Conservation (phyloP, 2,113 vertebrate genomes). For the Crotophaga sulcirostris region DNA sequence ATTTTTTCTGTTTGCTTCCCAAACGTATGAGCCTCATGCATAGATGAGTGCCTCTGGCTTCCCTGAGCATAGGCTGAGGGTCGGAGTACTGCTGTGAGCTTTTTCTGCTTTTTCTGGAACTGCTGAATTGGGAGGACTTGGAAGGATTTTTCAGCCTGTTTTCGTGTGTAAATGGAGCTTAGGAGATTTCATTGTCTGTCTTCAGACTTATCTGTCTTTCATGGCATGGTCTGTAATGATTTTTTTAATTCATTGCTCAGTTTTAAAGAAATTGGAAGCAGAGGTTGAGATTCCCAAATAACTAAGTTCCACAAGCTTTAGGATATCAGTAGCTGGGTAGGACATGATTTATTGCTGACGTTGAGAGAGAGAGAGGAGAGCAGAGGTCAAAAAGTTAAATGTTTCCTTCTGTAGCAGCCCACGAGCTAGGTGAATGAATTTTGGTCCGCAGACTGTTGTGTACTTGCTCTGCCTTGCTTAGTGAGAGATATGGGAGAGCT, state of each 20-base stretch:
- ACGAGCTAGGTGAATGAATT: neutral
- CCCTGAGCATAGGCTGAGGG: fast-evolving
- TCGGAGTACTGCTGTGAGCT: neutral
- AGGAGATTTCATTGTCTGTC: neutral
- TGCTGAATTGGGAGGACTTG: neutral
- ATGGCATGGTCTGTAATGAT: neutral
- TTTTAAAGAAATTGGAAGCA: neutral
- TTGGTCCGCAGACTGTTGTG: fast-evolving
- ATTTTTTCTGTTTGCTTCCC: fast-evolving
- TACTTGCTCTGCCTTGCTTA: neutral
- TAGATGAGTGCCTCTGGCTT: fast-evolving
- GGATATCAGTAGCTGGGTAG: neutral
- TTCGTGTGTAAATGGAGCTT: neutral
- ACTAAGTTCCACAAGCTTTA: neutral
- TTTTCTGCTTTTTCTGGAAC: neutral
- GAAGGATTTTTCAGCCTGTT: neutral
- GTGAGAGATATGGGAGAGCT: neutral
- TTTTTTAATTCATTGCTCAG: neutral
- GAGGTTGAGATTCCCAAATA: neutral
- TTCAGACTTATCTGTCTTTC: neutral
- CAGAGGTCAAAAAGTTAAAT: neutral
- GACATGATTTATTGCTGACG: neutral
- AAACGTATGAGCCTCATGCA: neutral
- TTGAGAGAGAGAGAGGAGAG: neutral
- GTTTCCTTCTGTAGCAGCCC: neutral